Percentiles rank a stretch among this genome's conserved stretches.
Evolutionary conservation across 2,113 vertebrate species (phyloP).

Genomic region (Callithrix jacchus): DNA sequence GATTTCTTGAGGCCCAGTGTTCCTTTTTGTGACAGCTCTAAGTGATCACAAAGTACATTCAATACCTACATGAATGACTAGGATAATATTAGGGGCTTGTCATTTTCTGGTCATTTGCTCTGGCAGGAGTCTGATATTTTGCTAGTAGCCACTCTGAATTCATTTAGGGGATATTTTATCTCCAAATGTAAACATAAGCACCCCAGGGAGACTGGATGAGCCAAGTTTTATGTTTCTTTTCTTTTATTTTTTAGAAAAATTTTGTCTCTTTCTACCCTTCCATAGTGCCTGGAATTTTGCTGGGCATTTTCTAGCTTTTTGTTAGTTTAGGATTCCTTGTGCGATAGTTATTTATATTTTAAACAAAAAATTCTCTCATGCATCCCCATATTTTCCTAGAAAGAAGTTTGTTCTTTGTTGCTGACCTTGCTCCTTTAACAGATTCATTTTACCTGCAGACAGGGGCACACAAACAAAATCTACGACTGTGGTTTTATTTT

Average conservation of each 20-base stretch:
- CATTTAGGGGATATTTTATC: not conserved
- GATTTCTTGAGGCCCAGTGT: not conserved
- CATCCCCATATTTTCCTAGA: not conserved
- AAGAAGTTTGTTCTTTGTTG: not conserved
- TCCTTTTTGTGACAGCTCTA: not conserved
- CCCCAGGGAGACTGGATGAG: not conserved
- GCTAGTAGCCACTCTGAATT: not conserved
- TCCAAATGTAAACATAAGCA: not conserved
- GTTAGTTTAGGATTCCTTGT: not conserved
- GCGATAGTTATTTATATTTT: not conserved
- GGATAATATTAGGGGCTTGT: not conserved
- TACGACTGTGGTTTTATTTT: not conserved
- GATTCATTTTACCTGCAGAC: not conserved
- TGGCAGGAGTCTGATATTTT: not conserved
- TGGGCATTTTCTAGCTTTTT: not conserved
- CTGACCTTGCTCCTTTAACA: not conserved
- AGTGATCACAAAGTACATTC: not conserved
- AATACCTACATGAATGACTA: not conserved
- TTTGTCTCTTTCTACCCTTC: not conserved
- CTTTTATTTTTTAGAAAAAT: not conserved
- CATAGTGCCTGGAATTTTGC: not conserved
- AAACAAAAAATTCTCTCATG: not conserved
- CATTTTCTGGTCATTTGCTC: not conserved
- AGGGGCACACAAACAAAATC: not conserved
- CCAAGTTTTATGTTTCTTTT: not conserved